Base-by-base conservation (phyloP, 2,113 vertebrate genomes). In the Morphnarchus princeps region DNA sequence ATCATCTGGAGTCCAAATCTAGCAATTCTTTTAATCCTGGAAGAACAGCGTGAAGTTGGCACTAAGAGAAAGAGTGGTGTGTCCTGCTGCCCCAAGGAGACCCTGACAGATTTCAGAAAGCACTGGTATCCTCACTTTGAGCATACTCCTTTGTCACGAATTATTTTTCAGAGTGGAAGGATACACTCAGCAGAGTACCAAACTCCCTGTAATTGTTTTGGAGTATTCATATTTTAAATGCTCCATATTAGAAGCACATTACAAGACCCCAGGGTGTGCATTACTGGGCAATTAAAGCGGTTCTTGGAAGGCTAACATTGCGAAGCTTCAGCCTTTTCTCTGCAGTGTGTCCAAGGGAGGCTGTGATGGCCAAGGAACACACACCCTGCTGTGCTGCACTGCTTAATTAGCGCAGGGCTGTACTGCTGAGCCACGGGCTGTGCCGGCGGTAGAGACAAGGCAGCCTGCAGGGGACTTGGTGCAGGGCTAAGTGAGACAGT, bases 191-290 rank as follows among this genome's bases (percentile, higher is more conserved):
- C 63, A 80, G 59, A 81, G 45, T 76, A 90, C 90, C 84, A 88
- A 95, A 96, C 52, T 91, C 83, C 62, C 95, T 73, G 50, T 96
- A 94, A 97, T 97, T 96, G 88, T 93, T 96, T 69, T 94, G 83
- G 66, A 93, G 65, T 62, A 18, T 89, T 93, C 77, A 3, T 92
- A 84, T 92, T 95, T 95, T 95, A 95, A 95, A 93, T 45, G 85
- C 66, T 90, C 58, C 63, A 32, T 96, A 96, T 97, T 97, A 97
- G 94, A 86, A 95, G 95, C 89, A 91, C 90, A 97, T 97, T 96
- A 96, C 90, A 95, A 95, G 95, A 86, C 96, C 94, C 95, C 95
- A 94, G 96, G 94, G 95, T 97, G 95, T 95, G 95, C 95, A 93
- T 97, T 97, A 93, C 94, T 92, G 96, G 87, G 91, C 95, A 95